These are phyloP conservation scores for Microtus pennsylvanicus DNA, from an alignment of 2,113 vertebrate species.

Conservation along the genomic window DNA sequence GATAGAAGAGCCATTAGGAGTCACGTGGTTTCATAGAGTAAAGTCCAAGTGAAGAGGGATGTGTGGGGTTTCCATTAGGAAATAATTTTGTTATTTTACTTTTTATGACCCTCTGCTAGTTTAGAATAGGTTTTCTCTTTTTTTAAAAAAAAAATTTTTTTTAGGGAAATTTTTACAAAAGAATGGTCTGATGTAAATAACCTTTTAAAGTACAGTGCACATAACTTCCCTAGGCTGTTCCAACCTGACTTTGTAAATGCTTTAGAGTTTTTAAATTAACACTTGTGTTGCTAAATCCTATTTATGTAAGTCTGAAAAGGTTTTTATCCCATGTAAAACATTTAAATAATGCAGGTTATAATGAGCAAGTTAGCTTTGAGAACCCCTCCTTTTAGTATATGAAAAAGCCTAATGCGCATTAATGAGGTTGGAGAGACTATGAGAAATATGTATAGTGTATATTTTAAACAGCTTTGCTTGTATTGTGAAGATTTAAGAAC, in stretches of 20 bases:
- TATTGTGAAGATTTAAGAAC: conserved; percentile 92
- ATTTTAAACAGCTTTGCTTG: conserved; percentile 93
- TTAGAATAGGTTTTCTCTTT: conserved; percentile 69
- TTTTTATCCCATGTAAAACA: conserved; percentile 78
- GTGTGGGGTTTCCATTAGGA: conserved; percentile 71
- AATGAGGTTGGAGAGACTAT: conserved; percentile 87
- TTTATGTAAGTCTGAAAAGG: conserved; percentile 82
- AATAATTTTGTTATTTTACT: conserved; percentile 79
- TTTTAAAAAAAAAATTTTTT: conserved; percentile 70
- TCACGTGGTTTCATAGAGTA: conserved; percentile 71
- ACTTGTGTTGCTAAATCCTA: conserved; percentile 85
- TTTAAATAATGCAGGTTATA: conserved; percentile 74
- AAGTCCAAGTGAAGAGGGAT: conserved; percentile 70
- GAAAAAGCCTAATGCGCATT: conserved; percentile 84
- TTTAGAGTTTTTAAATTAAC: conserved; percentile 85
- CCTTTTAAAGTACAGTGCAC: conserved; percentile 87
- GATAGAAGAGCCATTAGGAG: conserved; percentile 74
- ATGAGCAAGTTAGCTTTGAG: conserved; percentile 65
- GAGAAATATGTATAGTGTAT: conserved; percentile 96
- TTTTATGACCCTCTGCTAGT: conserved; percentile 68
- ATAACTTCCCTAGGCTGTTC: conserved; percentile 85
- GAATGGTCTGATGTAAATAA: conserved; percentile 87
- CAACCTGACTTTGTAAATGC: conserved; percentile 89
- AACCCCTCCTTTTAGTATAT: conserved; percentile 76
- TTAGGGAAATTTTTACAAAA: conserved; percentile 82